Evolutionary conservation across 2,888 invertebrate genomes (phyloP), one percentile per base, ranked within the genome.

Genomic region (Dorcus hopei): DNA sequence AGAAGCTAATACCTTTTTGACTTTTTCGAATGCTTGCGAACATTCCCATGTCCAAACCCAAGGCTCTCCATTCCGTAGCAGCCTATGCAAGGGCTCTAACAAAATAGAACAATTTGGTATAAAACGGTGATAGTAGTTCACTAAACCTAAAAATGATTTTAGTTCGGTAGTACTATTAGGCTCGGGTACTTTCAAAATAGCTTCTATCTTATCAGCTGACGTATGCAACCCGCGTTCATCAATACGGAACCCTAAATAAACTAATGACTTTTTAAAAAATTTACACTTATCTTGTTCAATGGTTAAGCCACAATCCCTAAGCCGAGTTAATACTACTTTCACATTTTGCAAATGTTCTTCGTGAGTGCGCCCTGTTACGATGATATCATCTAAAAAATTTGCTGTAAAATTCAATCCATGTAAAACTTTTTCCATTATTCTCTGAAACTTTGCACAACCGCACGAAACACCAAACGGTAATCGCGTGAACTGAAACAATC

Each of bases 91-190:
- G 3, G 59, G 61, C 33, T 57, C 38, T 41, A 53, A 53, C 16
- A 50, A 57, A 8, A 50, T 52, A 9, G 57, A 52, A 33, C 58
- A 45, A 52, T 64, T 62, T 47, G 38, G 26, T 19, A 66, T 52
- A 45, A 64, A 66, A 40, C 58, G 61, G 3, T 52, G 49, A 41
- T 65, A 67, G 54, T 63, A 67, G 52, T 65, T 65, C 7, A 65
- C 52, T n/a, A 65, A n/a, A 7, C 63, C 65, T 9, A 65, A 16
- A 41, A 59, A 60, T 4, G 57, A 53, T 41, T 52, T 49, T 51
- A 66, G 38, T 57, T 66, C 53, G 38, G 54, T 52, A 23, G 56
- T 9, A 59, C 61, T 64, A 33, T 16, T 38, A 23, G 64, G 63
- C 23, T 43, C 9, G 9, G 59, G 56, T 16, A 40, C 52, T 33